Conservation (phyloP, 2,888 invertebrate species). For the Hyposoter didymator region DNA sequence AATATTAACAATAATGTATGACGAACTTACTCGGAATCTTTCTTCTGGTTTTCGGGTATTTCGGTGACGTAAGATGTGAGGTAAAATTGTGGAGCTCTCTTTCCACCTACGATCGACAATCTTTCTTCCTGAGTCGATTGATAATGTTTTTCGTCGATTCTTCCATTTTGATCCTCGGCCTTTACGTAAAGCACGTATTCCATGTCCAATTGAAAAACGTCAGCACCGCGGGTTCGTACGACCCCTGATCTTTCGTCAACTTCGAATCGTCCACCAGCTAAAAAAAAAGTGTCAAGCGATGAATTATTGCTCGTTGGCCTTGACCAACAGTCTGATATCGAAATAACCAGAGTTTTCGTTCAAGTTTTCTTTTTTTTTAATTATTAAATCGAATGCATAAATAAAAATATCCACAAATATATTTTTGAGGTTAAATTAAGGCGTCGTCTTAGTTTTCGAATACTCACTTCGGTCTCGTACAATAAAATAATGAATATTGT, state of each 20-base stretch:
- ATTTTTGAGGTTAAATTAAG: neutral
- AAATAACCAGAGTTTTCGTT: neutral
- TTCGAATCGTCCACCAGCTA: slow-evolving; percentile 90
- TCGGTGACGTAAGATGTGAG: slow-evolving; percentile 97
- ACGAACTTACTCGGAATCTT: slow-evolving; percentile 96
- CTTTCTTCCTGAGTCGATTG: slow-evolving; percentile 97
- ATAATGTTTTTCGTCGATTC: slow-evolving; percentile 94
- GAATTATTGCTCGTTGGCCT: slow-evolving; percentile 3
- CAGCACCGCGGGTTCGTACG: slow-evolving; percentile 95
- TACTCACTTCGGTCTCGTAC: slow-evolving; percentile 92
- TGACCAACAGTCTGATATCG: neutral
- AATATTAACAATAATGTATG: no score
- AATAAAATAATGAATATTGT: slow-evolving; percentile 98
- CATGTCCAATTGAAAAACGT: slow-evolving; percentile 97
- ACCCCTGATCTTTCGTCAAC: slow-evolving; percentile 97
- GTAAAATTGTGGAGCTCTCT: slow-evolving; percentile 98
- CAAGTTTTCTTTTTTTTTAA: neutral
- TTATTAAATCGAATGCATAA: neutral
- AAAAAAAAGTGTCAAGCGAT: slow-evolving; percentile 55
- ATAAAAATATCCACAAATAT: neutral
- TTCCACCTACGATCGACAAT: slow-evolving; percentile 98
- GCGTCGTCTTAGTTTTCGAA: neutral
- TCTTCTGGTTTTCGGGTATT: slow-evolving; percentile 98
- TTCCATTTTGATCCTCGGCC: slow-evolving; percentile 97
- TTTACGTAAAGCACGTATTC: slow-evolving; percentile 98